Base-by-base conservation (phyloP, 2,797 vertebrate genomes). In the Gorsachius magnificus region DNA sequence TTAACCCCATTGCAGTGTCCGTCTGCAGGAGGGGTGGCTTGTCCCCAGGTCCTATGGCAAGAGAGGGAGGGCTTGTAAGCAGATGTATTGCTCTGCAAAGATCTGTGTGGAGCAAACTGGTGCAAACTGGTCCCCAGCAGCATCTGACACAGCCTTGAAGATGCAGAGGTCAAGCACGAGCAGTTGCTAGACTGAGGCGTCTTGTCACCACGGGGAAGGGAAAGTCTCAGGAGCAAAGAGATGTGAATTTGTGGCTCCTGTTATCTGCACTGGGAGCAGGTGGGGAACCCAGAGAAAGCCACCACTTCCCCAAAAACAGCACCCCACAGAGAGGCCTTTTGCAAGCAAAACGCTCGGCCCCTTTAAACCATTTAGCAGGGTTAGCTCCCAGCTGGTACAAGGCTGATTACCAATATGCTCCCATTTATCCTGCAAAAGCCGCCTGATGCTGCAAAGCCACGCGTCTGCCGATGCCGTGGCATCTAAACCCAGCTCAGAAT, bases 381-480 rank as follows among this genome's bases (percentile, higher is more conserved):
- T 82, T 33, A 78, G 38, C 68, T 87, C 86, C 72, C 86, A 45
- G 76, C 46, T 38, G 31, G 31, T 33, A 28, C 71, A 22, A 74
- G 80, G 83, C 83, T 75, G 89, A 78, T 94, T 92, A 82, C 58
- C 60, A 51, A 26, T 21, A 43, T 6, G 79, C 53, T 90, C 68
- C 54, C 19, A 3, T 58, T 93, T 58, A 83, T 89, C 90, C 90
- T n/a, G 10, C 72, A 29, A 65, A 84, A 94, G 80, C 87, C 4
- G 19, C n/a, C 35, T 61, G 33, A 22, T 0, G 2, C 81, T 1
- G 7, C 0, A 7, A n/a, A 74, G 46, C 50, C 74, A 26, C 57
- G 4, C 4, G 0, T 10, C 66, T 1, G 5, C 68, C 68, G 8
- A 13, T 81, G 87, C 83, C 24, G 3, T 3, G 0, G 46, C 53